Evolutionary conservation across 1,140 invertebrate species (phyloP), one percentile per base, ranked within the genome.

Genomic region (Ephestia elutella): DNA sequence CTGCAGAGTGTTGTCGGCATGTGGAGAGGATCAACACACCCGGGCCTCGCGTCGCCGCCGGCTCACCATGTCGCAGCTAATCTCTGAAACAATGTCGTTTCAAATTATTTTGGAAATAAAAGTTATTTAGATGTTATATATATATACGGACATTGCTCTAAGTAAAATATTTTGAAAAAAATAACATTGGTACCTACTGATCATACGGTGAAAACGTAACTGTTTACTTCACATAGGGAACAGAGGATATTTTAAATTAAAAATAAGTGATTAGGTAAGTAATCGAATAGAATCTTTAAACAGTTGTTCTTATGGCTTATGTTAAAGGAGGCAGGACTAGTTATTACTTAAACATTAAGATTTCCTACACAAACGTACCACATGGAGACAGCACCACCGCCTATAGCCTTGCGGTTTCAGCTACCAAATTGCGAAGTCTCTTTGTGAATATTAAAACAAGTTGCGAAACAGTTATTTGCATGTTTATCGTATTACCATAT

Each of bases 1-100:
- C 72, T 75, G 83, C 78, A 82, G 77, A 82, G 70, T 76, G 63
- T 75, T 82, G 74, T 80, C 75, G 76, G 68, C 83, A 84, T 86
- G 75, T 75, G 81, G 75, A 77, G 72, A 62, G 66, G 65, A 56
- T 75, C 71, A 82, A 75, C 73, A 63, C 62, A 65, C 67, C 61
- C 68, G 65, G 62, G 53, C 57, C 62, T 44, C 60, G 57, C 54
- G 59, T 30, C 54, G 60, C 38, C 44, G 18, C 54, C 61, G 63
- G 68, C 67, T 60, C 78, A 70, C 66, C 80, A 84, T 84, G 53
- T 66, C 73, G 70, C 59, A 35, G 38, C 54, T 20, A 54, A 54
- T 62, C 60, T 57, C 71, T 70, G 68, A 1, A 77, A 74, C 50
- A 71, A 67, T 18, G 7, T 44, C 15, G 15, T 44, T 15, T 32